Conservation (phyloP, 2,113 vertebrate genomes). For the Antechinus stuartii region DNA sequence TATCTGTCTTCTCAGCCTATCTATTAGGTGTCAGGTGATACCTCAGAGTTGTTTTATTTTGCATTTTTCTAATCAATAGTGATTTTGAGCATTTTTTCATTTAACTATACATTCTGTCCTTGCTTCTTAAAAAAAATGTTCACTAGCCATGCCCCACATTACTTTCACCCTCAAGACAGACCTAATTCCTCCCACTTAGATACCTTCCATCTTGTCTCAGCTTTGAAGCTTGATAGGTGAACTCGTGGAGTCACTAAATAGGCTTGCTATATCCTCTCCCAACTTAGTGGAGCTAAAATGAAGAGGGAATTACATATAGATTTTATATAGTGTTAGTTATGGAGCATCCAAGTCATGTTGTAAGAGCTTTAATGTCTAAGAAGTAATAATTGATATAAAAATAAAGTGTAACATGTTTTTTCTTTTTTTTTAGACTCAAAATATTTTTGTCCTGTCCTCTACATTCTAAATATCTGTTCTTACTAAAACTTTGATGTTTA, state of each 20-base stretch:
- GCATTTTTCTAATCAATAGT: too few species aligned
- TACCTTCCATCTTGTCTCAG: neutral
- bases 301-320: neutral
- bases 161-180: neutral
- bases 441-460: neutral
- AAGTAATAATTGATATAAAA: neutral
- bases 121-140: neutral
- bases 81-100: too few species aligned
- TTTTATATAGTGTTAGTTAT: neutral
- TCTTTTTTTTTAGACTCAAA: neutral
- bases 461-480: neutral
- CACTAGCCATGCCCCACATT: neutral
- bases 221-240: neutral
- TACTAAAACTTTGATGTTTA: neutral
- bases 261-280: neutral
- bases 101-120: neutral
- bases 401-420: neutral
- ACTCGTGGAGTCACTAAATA: neutral
- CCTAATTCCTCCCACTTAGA: neutral
- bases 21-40: too few species aligned
- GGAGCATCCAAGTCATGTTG: neutral
- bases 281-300: neutral
- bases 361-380: neutral
- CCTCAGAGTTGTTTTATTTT: too few species aligned
- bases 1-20: too few species aligned